Base-by-base conservation (phyloP, 2,888 invertebrate species). In the Abrostola tripartita region DNA sequence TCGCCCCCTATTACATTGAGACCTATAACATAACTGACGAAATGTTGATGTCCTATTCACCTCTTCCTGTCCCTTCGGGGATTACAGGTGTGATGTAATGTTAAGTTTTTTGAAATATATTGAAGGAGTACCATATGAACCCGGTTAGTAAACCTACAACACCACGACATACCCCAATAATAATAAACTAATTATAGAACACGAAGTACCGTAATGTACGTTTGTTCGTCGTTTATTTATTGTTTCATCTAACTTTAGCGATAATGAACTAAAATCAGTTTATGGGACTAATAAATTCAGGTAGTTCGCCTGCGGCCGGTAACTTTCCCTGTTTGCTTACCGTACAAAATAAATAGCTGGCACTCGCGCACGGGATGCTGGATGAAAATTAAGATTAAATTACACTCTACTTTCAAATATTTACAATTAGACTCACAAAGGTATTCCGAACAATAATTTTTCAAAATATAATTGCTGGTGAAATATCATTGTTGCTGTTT, bases 201-300 rank as follows among this genome's bases (percentile, higher is more conserved):
- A 58, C 58, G 37, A 60, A 51, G 49, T 56, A n/a, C 44, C 53
- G 47, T 51, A 49, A 63, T 68, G 76, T 76, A 68, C 58, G 79
- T 64, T 67, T 56, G 65, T 75, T 73, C 52, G 61, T 44, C 41
- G 52, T 68, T 68, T 69, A 71, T 79, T 77, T 71, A 71, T 78
- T 73, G 70, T 72, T 76, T n/a, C 58, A 64, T 49, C 67, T 53
- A 78, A 78, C 81, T 79, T 76, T 52, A 51, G 61, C 61, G 54
- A 71, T 74, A 73, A 81, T 81, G 68, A 80, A 78, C 71, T 69
- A 37, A 51, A 81, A 81, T 74, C 78, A 71, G 71, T 80, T 72
- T 73, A 68, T 68, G 61, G 52, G 62, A 61, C 59, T 78, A 74
- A 81, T 78, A 81, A 72, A 78, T 78, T 68, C 59, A 44, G 47